phyloP scores from a whole-genome alignment of 2,113 vertebrate genomes.

The Diglossa brunneiventris region DNA sequence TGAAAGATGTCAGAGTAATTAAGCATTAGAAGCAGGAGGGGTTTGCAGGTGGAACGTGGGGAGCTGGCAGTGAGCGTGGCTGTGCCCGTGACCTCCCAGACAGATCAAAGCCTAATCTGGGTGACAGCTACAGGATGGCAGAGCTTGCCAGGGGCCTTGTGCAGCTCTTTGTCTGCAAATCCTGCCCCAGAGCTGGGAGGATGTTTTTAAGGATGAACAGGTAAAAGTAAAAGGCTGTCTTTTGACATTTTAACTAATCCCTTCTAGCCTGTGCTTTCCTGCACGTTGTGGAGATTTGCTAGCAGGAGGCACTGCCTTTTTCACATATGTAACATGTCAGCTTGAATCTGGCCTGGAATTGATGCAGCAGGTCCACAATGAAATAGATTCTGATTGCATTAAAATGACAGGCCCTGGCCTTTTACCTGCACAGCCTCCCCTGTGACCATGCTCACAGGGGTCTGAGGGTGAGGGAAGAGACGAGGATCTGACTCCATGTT shows the following conservation, averaged over 20 bases:
- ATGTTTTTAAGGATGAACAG: constrained; percentile 94
- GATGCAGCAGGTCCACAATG: constrained; percentile 75
- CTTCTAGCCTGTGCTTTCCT: constrained; percentile 88
- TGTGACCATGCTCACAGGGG: background rate
- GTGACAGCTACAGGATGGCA: constrained; percentile 92
- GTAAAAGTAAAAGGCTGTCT: constrained; percentile 88
- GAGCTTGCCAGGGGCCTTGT: constrained; percentile 81
- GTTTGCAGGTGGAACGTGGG: constrained; percentile 72
- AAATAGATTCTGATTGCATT: constrained; percentile 85
- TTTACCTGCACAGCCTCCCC: constrained; percentile 73
- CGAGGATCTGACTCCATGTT: too few species aligned
- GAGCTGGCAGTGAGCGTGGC: constrained; percentile 58
- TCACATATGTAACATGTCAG: constrained; percentile 96
- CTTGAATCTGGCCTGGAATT: constrained; percentile 79
- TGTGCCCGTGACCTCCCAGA: constrained; percentile 77
- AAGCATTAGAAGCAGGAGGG: constrained; percentile 62
- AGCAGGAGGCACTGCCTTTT: constrained; percentile 94
- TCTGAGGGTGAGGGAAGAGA: too few species aligned
- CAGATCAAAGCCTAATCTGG: constrained; percentile 84
- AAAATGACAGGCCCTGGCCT: constrained; percentile 78
- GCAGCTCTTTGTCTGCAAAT: constrained; percentile 81
- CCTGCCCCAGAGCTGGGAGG: constrained; percentile 84
- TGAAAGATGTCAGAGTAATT: constrained; percentile 58
- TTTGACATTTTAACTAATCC: constrained; percentile 97
- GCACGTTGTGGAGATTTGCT: constrained; percentile 88